Percentiles rank a stretch among this genome's conserved stretches.
Conservation (phyloP, 1,140 invertebrate species). For the Planococcus citri region DNA sequence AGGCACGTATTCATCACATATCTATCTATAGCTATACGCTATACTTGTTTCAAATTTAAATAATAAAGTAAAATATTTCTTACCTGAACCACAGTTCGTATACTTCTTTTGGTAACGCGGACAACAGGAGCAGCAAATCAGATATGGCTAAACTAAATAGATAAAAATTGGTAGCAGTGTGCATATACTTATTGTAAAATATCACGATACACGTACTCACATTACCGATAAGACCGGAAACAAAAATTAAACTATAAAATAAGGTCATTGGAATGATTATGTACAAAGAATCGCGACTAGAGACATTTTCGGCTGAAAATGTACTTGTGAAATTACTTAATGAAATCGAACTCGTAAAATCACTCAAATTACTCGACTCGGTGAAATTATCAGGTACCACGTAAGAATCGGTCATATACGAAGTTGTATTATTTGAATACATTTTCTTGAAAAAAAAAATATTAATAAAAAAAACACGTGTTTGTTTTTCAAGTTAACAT, state of each 20-base stretch:
- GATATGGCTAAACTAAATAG: constrained; percentile 73
- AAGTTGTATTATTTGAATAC: neutral
- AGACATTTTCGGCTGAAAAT: constrained; percentile 24
- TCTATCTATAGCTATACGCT: too few relatives aligned
- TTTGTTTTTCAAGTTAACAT: too few relatives aligned
- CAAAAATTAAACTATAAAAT: constrained; percentile 69
- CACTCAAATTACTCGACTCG: neutral
- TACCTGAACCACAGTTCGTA: constrained; percentile 65
- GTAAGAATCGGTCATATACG: neutral
- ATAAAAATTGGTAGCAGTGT: constrained; percentile 86
- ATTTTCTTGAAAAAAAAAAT: constrained; percentile 8
- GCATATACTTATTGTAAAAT: constrained; percentile 78
- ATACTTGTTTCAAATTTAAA: too few relatives aligned
- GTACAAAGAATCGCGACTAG: constrained; percentile 50
- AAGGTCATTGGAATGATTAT: constrained; percentile 65
- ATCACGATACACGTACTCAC: constrained; percentile 88
- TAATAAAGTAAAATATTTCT: too few relatives aligned
- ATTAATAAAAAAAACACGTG: neutral
- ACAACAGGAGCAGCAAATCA: constrained; percentile 73
- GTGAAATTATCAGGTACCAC: neutral
- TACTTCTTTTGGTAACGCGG: constrained; percentile 70
- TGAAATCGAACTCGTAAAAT: too few relatives aligned
- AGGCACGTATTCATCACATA: too few relatives aligned
- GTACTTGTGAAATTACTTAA: too few relatives aligned
- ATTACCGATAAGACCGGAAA: constrained; percentile 80